Evolutionary conservation across 2,888 invertebrate species (phyloP), one percentile per base, ranked within the genome.

Genomic region (Eristalis arbustorum): DNA sequence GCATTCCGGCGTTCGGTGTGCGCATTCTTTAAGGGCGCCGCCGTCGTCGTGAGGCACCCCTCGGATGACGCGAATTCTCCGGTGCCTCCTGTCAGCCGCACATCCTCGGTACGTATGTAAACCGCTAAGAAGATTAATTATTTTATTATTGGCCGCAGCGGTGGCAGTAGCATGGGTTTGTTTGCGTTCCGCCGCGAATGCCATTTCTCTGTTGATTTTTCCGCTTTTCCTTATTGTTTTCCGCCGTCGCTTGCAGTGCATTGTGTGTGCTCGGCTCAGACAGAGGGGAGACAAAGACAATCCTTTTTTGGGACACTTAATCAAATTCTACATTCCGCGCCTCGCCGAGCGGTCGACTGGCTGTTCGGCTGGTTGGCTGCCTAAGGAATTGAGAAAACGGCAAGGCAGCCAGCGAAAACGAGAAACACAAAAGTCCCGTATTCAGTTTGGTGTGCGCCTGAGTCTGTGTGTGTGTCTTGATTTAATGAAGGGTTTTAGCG

Each of bases 81-180:
- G 2, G 42, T 31, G 67, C 72, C 66, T 61, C 68, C 25, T 37
- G 42, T 62, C 42, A 49, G 59, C 61, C 62, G 42, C 67, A 49
- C 25, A 71, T 61, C 31, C 22, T 57, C 8, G 14, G n/a, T 31
- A 23, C 25, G 25, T 78, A 80, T 49, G 59, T 74, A 88, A 88
- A 89, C 88, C 88, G 76, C 89, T 89, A 89, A 89, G 89, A 89
- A 89, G 89, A 89, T 89, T 89, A 89, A 89, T 89, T 89, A 89
- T 88, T 88, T 87, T 89, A 88, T 89, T 89, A 89, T 89, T 89
- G 87, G 89, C 89, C 89, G 88, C 88, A 89, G 85, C 79, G 83
- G 88, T 88, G 75, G 88, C 85, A 88, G 84, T 88, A 83, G 88
- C 83, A 75, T 85, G 64, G 88, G 88, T 79, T 88, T 87, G 74